Percentiles rank a stretch among this genome's conserved stretches.
These are phyloP conservation scores for Chascanopsetta lugubris DNA, from an alignment of 2,113 vertebrate genomes.

Conservation along the genomic window DNA sequence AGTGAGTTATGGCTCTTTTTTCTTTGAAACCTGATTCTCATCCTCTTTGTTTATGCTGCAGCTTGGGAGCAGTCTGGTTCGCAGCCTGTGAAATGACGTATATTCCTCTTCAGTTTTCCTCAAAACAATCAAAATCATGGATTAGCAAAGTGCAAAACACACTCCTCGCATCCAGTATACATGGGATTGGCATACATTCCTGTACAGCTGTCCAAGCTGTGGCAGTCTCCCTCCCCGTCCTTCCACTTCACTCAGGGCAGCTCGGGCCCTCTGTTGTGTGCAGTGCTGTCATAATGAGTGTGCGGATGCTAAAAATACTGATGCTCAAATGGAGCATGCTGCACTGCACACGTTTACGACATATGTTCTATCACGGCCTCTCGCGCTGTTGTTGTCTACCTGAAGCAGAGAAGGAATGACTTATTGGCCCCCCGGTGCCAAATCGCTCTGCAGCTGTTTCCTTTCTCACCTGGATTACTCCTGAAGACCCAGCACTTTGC, in stretches of 20 bases:
- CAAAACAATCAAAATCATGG: constrained; percentile 32
- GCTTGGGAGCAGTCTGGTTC: neutral
- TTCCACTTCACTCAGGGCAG: constrained; percentile 30
- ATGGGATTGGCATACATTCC: neutral
- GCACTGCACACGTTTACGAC: constrained; percentile 53
- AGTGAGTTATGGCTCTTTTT: constrained; percentile 31
- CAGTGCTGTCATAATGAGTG: constrained; percentile 68
- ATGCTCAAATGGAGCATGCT: constrained; percentile 64
- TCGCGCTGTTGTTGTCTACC: constrained; percentile 20
- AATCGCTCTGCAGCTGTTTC: neutral
- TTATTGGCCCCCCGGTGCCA: neutral
- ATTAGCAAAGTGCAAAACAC: constrained; percentile 24
- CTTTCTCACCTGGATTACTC: neutral
- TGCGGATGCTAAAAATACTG: constrained; percentile 78
- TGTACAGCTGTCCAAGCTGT: constrained; percentile 25
- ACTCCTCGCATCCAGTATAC: constrained; percentile 24
- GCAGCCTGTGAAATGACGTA: neutral
- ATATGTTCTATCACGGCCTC: constrained; percentile 38
- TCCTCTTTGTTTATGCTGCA: constrained; percentile 25
- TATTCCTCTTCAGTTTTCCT: constrained; percentile 29
- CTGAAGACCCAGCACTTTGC: neutral
- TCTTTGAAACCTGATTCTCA: constrained; percentile 50
- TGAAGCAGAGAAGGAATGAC: constrained; percentile 1
- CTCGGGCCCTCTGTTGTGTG: constrained; percentile 41
- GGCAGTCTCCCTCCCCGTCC: constrained; percentile 43